phyloP scores from a whole-genome alignment of 2,113 vertebrate species.

The Osmerus eperlanus region DNA sequence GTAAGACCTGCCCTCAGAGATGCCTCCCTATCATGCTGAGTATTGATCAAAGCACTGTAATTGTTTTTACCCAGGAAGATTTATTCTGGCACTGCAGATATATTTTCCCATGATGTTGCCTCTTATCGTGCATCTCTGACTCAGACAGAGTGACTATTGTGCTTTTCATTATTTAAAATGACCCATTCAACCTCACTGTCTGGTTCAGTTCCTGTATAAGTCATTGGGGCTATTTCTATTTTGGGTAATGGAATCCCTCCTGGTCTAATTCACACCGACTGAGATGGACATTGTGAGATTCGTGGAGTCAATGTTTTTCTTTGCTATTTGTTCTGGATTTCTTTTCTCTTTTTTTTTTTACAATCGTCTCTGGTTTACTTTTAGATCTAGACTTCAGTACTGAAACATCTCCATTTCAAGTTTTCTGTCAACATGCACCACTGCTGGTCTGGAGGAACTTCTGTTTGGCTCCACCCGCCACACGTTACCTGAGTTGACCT shows the following conservation, averaged over 20 bases:
- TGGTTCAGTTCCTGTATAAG: slow-evolving; percentile 26
- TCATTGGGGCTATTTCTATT: slow-evolving; percentile 26
- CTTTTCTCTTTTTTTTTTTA: slow-evolving; percentile 13
- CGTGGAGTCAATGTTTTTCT: slow-evolving; percentile 17
- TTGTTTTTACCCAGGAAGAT: slow-evolving; percentile 12
- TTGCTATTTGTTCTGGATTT: slow-evolving; percentile 29
- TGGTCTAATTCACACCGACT: slow-evolving; percentile 27
- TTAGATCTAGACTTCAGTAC: background rate
- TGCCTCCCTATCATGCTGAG: background rate
- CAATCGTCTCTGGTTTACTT: slow-evolving; percentile 10
- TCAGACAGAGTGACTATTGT: slow-evolving; percentile 6
- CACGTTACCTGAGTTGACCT: slow-evolving; percentile 10
- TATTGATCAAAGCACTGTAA: background rate
- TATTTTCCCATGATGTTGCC: slow-evolving; percentile 5
- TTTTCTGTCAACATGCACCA: background rate
- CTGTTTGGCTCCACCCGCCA: background rate
- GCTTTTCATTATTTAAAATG: slow-evolving; percentile 20
- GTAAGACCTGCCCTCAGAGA: too few species aligned
- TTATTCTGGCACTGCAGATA: slow-evolving; percentile 6
- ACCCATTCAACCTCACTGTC: slow-evolving; percentile 9
- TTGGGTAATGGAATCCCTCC: slow-evolving; percentile 33
- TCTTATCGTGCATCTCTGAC: slow-evolving; percentile 17
- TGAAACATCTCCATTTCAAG: background rate
- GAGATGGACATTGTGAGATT: slow-evolving; percentile 13
- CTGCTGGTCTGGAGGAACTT: background rate